Base-by-base conservation (phyloP, 2,888 invertebrate species). In the Epicampocera succincta region DNA sequence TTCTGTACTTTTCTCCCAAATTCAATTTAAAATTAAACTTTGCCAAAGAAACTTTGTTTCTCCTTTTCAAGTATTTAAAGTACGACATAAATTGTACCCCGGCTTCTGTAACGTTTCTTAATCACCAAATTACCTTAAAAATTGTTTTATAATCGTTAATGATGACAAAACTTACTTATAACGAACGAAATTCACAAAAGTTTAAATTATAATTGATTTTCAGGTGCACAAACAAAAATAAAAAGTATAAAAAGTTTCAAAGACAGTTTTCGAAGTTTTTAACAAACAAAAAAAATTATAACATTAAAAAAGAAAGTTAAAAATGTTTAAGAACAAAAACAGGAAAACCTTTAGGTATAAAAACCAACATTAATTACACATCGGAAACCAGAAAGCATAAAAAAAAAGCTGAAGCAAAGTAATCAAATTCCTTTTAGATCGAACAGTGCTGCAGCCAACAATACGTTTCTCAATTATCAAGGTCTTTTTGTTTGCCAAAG, bases 81-180 rank as follows among this genome's bases (percentile, higher is more conserved):
- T 25, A 25, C n/a, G n/a, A 25, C 5, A 25, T 25, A 25, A 2
- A 25, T 25, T 25, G 5, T 5, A 25, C 2, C 5, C n/a, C 5
- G 5, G 25, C 25, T 25, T 25, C 25, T 25, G 3, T 25, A 3
- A 2, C 2, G 2, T 25, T 25, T 25, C 5, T 25, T 25, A 25
- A 25, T 3, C 25, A 25, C 25, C 25, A 25, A 25, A 25, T 19
- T 65, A 2, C 2, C n/a, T 54, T 13, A 44, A 2, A 50, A 50
- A 74, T 63, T 74, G 63, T 63, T 63, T 69, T 54, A 73, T 63
- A 56, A 73, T 74, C 58, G 68, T 33, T 48, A 79, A 73, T 68
- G 56, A 68, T 63, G 48, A 63, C 48, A 61, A 78, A 79, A 73
- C 56, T 63, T 46, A 73, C 56, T 63, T 46, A 68, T 74, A 63